Base-by-base conservation (phyloP, 1,140 invertebrate genomes). In the Thereuonema tuberculata region DNA sequence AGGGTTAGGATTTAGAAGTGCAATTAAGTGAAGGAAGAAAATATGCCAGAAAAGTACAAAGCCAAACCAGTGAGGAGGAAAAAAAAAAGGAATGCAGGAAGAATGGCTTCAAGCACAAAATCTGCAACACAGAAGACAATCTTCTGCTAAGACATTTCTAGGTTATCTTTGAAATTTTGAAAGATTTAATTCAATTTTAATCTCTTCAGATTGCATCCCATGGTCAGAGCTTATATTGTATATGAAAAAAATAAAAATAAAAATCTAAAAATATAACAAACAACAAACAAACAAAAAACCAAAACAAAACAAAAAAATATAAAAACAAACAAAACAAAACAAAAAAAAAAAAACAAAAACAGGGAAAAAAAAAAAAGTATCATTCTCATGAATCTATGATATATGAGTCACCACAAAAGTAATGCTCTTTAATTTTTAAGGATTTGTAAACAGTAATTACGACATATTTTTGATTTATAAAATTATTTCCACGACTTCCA, bases 171-270 rank as follows among this genome's bases (percentile, higher is more conserved):
- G n/a, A n/a, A n/a, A n/a, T n/a, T n/a, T n/a, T n/a, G n/a, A n/a
- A n/a, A n/a, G n/a, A n/a, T n/a, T n/a, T n/a, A n/a, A n/a, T n/a
- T n/a, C n/a, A n/a, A n/a, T n/a, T n/a, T n/a, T n/a, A n/a, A n/a
- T 52, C 49, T 24, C 15, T 9, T 52, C 49, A 52, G 24, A n/a
- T 21, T 9, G 24, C 49, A 52, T 52, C 49, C 49, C 49, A 52
- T 52, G 49, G 49, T 52, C 49, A 52, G 49, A 52, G 49, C 49
- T 52, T 20, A n/a, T n/a, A n/a, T n/a, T n/a, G n/a, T n/a, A n/a
- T n/a, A n/a, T n/a, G n/a, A n/a, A n/a, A n/a, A n/a, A n/a, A n/a
- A n/a, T n/a, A n/a, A n/a, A n/a, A n/a, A n/a, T n/a, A n/a, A n/a
- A n/a, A n/a, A n/a, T n/a, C 49, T 12, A 9, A 24, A 52, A 52